phyloP scores from a whole-genome alignment of 2,113 vertebrate genomes.

The Catharus fuscescens region DNA sequence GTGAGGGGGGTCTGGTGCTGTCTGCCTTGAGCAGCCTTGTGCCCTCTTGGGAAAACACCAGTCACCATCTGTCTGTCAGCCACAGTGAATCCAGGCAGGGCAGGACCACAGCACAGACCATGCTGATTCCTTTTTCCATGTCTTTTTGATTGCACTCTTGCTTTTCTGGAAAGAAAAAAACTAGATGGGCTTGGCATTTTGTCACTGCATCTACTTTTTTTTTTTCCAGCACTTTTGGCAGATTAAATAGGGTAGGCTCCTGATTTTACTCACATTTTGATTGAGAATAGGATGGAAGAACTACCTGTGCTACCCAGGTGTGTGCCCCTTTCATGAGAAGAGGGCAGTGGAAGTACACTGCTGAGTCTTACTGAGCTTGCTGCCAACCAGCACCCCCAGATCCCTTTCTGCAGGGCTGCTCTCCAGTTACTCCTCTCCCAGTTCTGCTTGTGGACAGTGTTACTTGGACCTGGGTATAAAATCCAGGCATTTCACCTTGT shows the following conservation, averaged over 20 bases:
- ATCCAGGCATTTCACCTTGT: background rate
- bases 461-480: background rate
- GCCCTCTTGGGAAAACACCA: fast-evolving
- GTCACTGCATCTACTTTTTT: background rate
- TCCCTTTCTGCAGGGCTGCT: background rate
- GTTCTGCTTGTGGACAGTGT: fast-evolving
- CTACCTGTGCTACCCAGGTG: background rate
- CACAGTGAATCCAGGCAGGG: fast-evolving
- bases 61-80: background rate
- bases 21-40: background rate
- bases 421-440: background rate
- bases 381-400: background rate
- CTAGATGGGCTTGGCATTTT: background rate
- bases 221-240: background rate
- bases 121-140: background rate
- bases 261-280: background rate
- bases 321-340: background rate
- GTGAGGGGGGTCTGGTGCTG: constrained; percentile 57
- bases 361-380: background rate
- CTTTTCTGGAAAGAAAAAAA: background rate
- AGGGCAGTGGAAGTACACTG: background rate
- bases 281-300: background rate
- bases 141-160: background rate
- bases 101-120: fast-evolving
- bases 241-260: background rate